These are phyloP conservation scores for Odontophorus gujanensis DNA, from an alignment of 2,113 vertebrate species.

Conservation along the genomic window DNA sequence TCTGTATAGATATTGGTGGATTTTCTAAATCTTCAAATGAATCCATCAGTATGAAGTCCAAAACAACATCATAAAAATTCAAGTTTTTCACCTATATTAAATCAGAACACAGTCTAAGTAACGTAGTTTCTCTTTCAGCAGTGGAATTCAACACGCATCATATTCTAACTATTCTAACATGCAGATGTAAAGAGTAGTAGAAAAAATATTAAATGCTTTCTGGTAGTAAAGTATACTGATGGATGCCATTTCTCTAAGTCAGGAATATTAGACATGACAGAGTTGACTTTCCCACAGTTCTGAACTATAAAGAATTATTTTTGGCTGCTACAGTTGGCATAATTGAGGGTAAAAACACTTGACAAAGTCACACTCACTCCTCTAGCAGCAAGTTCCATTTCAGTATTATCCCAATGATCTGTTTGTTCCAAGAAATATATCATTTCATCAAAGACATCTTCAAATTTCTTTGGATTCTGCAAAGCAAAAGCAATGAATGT, in stretches of 20 bases:
- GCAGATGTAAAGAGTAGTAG: not conserved
- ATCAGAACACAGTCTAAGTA: constrained; percentile 43
- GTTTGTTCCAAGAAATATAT: constrained; percentile 90
- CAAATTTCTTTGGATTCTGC: constrained; percentile 95
- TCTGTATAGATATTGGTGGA: constrained; percentile 94
- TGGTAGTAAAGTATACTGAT: not conserved
- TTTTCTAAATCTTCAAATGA: constrained; percentile 99
- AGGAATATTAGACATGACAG: not conserved
- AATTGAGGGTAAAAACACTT: not conserved
- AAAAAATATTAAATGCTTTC: not conserved
- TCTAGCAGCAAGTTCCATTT: constrained; percentile 90
- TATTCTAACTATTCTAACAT: not conserved
- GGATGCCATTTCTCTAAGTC: constrained; percentile 9
- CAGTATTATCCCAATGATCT: constrained; percentile 92
- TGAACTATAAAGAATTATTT: not conserved
- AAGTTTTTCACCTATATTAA: constrained; percentile 89
- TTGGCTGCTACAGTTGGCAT: not conserved
- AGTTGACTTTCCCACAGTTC: constrained; percentile 6
- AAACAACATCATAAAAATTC: constrained; percentile 96
- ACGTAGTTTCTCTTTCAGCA: constrained; percentile 25
- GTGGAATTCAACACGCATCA: not conserved
- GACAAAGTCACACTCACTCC: constrained; percentile 82
- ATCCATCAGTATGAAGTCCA: constrained; percentile 98
- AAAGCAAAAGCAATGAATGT: not conserved
- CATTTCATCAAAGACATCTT: constrained; percentile 96